Percentiles rank a stretch among this genome's conserved stretches.
phyloP scores from a whole-genome alignment of 2,797 vertebrate species.

The Anomalospiza imberbis region DNA sequence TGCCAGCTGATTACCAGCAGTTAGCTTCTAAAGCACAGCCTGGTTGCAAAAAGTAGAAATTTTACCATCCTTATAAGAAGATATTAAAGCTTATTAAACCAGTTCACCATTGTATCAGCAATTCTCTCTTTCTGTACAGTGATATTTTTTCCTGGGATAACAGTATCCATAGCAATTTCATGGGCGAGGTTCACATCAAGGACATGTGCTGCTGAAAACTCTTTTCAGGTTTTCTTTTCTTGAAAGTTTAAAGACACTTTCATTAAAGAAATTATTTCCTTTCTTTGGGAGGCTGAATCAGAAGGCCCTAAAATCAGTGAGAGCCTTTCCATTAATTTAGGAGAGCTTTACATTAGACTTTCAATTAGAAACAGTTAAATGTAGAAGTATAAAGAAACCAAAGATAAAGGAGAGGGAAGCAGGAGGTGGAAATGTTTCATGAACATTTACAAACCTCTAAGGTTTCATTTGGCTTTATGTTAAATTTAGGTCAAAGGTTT shows the following conservation, averaged over 20 bases:
- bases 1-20: neutral
- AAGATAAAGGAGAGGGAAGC: constrained; percentile 24
- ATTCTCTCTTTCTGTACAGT: neutral
- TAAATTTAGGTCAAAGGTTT: constrained; percentile 59
- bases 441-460: constrained; percentile 43
- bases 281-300: neutral
- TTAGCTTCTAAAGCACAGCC: neutral
- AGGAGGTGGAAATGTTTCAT: constrained; percentile 23
- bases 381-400: constrained; percentile 3
- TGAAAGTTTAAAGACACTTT: constrained; percentile 24
- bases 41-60: neutral
- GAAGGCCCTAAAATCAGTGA: neutral
- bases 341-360: neutral
- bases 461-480: constrained; percentile 29
- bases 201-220: constrained; percentile 11
- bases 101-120: neutral
- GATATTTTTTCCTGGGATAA: neutral
- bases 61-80: neutral
- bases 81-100: neutral
- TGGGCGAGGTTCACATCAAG: neutral
- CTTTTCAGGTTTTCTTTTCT: constrained; percentile 2
- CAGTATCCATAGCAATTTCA: neutral
- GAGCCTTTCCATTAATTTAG: neutral
- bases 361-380: constrained; percentile 4
- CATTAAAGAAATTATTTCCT: constrained; percentile 14